Conservation (phyloP, 2,888 invertebrate genomes). For the Acronicta alni region DNA sequence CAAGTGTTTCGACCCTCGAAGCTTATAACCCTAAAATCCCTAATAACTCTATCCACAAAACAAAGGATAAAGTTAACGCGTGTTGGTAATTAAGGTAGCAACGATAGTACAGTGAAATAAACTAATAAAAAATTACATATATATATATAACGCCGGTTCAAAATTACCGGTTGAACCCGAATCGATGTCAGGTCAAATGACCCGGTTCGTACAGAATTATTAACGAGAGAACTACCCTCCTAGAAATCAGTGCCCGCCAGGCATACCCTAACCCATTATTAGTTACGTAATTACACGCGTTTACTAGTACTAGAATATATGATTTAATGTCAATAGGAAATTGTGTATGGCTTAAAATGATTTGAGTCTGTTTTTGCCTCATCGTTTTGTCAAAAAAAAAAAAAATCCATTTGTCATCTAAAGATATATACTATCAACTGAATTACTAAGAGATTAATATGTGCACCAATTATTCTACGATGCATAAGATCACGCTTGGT, state of each 20-base stretch:
- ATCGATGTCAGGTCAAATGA: conserved; percentile 18
- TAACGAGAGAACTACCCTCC: conserved; percentile 13
- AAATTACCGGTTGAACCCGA: conserved; percentile 23
- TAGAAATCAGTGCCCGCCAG: conserved; percentile 24
- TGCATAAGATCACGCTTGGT: too few species aligned
- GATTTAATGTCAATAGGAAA: conserved; percentile 5
- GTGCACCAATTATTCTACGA: too few species aligned
- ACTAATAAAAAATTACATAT: conserved; percentile 16
- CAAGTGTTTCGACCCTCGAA: too few species aligned
- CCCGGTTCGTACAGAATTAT: conserved; percentile 31
- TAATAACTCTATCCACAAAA: background rate
- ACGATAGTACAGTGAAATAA: conserved; percentile 6
- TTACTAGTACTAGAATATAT: conserved; percentile 13
- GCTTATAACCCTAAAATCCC: background rate
- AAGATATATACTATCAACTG: too few species aligned
- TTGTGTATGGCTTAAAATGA: background rate
- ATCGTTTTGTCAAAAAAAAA: too few species aligned
- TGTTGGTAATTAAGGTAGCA: background rate
- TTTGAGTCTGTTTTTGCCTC: background rate
- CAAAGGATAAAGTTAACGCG: background rate
- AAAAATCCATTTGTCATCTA: too few species aligned
- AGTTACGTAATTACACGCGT: conserved; percentile 19
- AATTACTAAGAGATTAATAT: too few species aligned
- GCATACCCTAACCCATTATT: conserved; percentile 11
- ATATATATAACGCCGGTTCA: conserved; percentile 3